Base-by-base conservation (phyloP, 2,113 vertebrate genomes). In the Argyrosomus japonicus region DNA sequence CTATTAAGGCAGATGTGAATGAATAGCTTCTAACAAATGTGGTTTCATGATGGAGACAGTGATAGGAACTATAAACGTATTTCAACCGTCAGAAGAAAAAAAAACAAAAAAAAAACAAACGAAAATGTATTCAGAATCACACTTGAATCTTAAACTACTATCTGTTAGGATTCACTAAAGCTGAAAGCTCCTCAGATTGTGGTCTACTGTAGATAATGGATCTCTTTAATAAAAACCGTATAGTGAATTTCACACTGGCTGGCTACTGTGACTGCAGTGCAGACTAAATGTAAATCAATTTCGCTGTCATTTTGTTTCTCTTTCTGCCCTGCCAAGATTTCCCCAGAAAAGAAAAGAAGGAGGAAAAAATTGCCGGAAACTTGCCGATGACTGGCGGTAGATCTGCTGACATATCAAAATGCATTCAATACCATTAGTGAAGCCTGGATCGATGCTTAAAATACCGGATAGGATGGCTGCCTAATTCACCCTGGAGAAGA, bases 221-320 rank as follows among this genome's bases (percentile, higher is more conserved):
- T 77, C 68, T 74, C 51, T 79, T 53, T 67, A 53, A 86, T 56
- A 77, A 81, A 68, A 83, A 32, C 18, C 29, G 21, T 9, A 68
- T 11, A 87, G 4, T 88, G 73, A 74, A 87, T 87, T 92, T 86
- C 81, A 85, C 91, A 82, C 82, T 81, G 77, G 68, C 80, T 86
- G 84, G 81, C 68, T 83, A 50, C 84, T 79, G 53, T 82, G 87
- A 93, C 86, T 91, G 85, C 74, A 73, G 73, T 51, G 78, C 85
- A 91, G 87, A 87, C 72, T 77, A 79, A 91, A 86, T 60, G 53
- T 48, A 68, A 89, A 85, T 87, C 84, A 77, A 85, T 90, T 92
- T 85, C 70, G 62, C 69, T 77, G 75, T 87, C 77, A 71, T 84
- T 86, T 67, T 72, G 45, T 70, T 82, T 82, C 79, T 73, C 54